Evolutionary conservation across 2,797 vertebrate species (phyloP), one percentile per base, ranked within the genome.

Genomic region (Enteromius unitaeniatus): DNA sequence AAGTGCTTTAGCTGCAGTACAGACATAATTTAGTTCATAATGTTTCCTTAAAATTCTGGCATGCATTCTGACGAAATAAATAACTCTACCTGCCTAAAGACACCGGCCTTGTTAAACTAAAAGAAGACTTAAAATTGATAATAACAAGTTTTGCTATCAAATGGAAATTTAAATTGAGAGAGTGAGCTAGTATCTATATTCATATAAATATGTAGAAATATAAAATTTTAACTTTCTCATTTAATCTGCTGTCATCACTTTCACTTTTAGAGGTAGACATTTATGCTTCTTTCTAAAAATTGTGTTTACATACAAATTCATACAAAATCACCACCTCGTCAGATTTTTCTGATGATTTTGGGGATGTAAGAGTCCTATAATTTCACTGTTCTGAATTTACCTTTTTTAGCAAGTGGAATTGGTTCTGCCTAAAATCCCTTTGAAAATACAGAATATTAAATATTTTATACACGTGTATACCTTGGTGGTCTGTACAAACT

Each of bases 401-500:
- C 23, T 15, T 42, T 40, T 23, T 69, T 13, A 42, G 37, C 3
- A 47, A 45, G 6, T 17, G 40, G 23, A 70, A 70, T 15, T 70
- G 3, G 6, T 47, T 70, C 45, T 26, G 42, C 40, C 23, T 70
- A 47, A 23, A 17, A 47, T 26, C 42, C 42, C 68, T 47, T 47
- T 47, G 68, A 70, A 10, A 67, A 42, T 34, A 37, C 13, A n/a
- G 53, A 58, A 11, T 58, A 31, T 51, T 3, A 21, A n/a, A n/a
- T 26, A 8, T 13, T 34, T 17, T 45, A 34, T 68, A 2, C 23
- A 47, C 47, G 19, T 67, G 26, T 60, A 86, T 91, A 98, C 98
- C 96, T 95, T 96, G 75, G 97, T 98, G 79, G 92, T 95, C 78
- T 95, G 96, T 78, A 97, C 93, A 92, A 99, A 97, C 78, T 96